Evolutionary conservation across 2,888 invertebrate genomes (phyloP).

Genomic region (Scelioninae gen. 1): DNA sequence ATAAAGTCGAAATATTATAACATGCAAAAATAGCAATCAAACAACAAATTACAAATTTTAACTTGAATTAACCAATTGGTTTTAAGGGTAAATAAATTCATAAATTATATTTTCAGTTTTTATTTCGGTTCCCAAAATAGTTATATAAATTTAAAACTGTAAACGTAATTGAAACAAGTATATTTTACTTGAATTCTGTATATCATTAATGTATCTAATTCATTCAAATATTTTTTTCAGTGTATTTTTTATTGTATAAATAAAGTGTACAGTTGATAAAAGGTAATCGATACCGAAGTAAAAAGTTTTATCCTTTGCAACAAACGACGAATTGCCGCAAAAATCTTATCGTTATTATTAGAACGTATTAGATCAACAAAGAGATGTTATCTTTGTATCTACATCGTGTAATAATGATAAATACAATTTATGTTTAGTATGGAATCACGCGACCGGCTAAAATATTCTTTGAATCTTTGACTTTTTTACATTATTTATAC

Average conservation of each 20-base stretch:
- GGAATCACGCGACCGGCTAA: background rate
- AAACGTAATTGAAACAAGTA: too few relatives aligned
- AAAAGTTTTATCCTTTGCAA: constrained; percentile 41
- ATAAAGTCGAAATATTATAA: constrained; percentile 11
- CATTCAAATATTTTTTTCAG: too few relatives aligned
- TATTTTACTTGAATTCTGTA: too few relatives aligned
- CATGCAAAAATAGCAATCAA: constrained; percentile 7
- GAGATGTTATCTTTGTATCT: constrained; percentile 5
- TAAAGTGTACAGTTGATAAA: background rate
- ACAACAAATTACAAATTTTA: constrained; percentile 9
- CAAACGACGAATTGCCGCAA: constrained; percentile 14
- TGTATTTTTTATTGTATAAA: background rate
- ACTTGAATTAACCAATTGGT: too few relatives aligned
- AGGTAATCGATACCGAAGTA: constrained; percentile 40
- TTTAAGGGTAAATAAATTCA: too few relatives aligned
- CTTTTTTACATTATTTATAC: too few relatives aligned
- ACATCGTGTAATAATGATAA: constrained; percentile 1
- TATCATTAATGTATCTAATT: too few relatives aligned
- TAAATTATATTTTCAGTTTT: too few relatives aligned
- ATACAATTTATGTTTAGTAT: constrained; percentile 2
- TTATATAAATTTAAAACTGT: too few relatives aligned
- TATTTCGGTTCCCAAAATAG: too few relatives aligned
- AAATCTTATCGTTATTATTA: constrained; percentile 40
- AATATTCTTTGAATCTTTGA: too few relatives aligned
- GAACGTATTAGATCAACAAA: constrained; percentile 12